A percentile compares a stretch with the other conserved stretches of the same genome.
Conservation (phyloP, 2,797 vertebrate genomes). For the Cyclopterus lumpus region DNA sequence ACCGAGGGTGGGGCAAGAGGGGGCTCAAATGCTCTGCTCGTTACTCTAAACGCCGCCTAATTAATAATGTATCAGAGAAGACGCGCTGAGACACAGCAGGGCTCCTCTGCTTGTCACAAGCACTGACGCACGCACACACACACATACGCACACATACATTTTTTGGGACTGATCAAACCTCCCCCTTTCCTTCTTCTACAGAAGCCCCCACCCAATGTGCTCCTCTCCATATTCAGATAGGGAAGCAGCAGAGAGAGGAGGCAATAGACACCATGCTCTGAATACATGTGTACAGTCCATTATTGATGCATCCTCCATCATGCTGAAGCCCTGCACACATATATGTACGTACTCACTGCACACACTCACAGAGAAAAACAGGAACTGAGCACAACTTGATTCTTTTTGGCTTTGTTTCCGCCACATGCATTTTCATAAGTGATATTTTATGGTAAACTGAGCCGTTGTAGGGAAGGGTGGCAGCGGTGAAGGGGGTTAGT, state of each 20-base stretch:
- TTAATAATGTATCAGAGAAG: constrained; percentile 86
- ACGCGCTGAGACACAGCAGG: constrained; percentile 72
- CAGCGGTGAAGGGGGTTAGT: constrained; percentile 34
- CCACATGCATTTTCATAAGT: constrained; percentile 70
- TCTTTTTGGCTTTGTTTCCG: constrained; percentile 66
- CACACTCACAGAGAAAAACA: constrained; percentile 43
- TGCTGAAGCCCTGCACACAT: constrained; percentile 26
- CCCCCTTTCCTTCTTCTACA: constrained; percentile 38
- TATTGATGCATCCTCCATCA: constrained; percentile 50
- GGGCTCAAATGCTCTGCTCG: constrained; percentile 80
- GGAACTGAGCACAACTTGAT: constrained; percentile 46
- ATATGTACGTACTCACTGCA: constrained; percentile 30
- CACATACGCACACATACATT: constrained; percentile 38
- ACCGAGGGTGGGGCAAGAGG: constrained; percentile 59
- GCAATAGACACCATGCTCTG: constrained; percentile 44
- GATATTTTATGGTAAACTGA: constrained; percentile 69
- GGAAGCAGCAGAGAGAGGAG: constrained; percentile 39
- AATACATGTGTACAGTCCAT: constrained; percentile 42
- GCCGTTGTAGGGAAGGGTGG: constrained; percentile 17
- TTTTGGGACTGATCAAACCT: constrained; percentile 66
- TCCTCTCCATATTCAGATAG: constrained; percentile 66
- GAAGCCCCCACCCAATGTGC: constrained; percentile 49
- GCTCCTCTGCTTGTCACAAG: constrained; percentile 75
- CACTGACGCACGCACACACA: constrained; percentile 36
- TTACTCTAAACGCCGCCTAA: constrained; percentile 84